Conservation (phyloP, 2,888 invertebrate genomes). For the Dendrolimus houi region DNA sequence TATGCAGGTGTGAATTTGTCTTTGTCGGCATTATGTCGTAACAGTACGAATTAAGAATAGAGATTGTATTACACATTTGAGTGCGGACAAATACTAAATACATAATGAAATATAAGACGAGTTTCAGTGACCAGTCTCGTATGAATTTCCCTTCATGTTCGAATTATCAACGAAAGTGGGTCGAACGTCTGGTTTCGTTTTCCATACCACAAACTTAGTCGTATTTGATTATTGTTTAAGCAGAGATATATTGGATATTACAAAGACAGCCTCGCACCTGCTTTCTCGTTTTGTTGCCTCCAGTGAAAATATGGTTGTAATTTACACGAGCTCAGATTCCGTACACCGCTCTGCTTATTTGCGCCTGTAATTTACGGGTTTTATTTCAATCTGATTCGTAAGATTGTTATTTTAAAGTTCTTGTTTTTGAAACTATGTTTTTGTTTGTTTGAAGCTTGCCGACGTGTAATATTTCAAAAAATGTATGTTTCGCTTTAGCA, state of each 20-base stretch:
- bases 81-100: too few species aligned
- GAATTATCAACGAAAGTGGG: constrained; percentile 59
- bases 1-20: too few species aligned
- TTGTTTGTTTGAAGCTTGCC: too few species aligned
- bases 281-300: constrained; percentile 15
- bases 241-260: background rate
- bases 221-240: constrained; percentile 30
- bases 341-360: constrained; percentile 6
- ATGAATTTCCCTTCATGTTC: constrained; percentile 52
- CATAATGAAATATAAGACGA: too few species aligned
- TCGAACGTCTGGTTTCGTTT: constrained; percentile 50
- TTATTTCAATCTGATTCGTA: constrained; percentile 8
- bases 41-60: too few species aligned
- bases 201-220: constrained; percentile 21
- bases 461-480: too few species aligned
- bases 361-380: constrained; percentile 6
- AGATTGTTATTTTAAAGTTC: too few species aligned
- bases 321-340: constrained; percentile 12
- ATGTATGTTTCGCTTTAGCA: too few species aligned
- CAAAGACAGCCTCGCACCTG: constrained; percentile 21
- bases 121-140: too few species aligned
- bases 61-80: too few species aligned
- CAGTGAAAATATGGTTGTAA: constrained; percentile 15
- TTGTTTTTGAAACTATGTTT: too few species aligned
- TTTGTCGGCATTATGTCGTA: too few species aligned